These are phyloP conservation scores for Plusia festucae DNA, from an alignment of 2,888 invertebrate species.

Conservation along the genomic window DNA sequence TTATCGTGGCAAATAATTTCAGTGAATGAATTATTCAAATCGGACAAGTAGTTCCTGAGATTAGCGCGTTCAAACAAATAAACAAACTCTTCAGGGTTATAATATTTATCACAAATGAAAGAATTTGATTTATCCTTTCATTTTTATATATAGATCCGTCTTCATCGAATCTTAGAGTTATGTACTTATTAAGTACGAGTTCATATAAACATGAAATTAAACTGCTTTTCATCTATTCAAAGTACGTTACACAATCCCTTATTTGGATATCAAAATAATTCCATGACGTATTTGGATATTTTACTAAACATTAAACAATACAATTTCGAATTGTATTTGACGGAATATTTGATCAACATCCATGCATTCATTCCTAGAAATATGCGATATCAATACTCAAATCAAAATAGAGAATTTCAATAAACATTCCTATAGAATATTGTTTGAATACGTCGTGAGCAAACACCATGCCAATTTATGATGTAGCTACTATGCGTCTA, in stretches of 20 bases:
- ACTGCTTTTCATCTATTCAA: too few relatives aligned
- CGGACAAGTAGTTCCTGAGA: too few relatives aligned
- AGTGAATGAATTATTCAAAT: too few relatives aligned
- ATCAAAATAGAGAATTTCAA: constrained; percentile 26
- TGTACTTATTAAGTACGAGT: too few relatives aligned
- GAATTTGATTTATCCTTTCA: too few relatives aligned
- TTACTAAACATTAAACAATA: not conserved
- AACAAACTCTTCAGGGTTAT: too few relatives aligned
- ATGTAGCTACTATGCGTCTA: not conserved
- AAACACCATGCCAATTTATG: constrained; percentile 15
- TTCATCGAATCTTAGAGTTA: too few relatives aligned
- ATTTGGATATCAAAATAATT: not conserved
- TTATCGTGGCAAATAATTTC: too few relatives aligned
- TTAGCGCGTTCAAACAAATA: too few relatives aligned
- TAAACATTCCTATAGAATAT: constrained; percentile 23
- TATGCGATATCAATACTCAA: constrained; percentile 11
- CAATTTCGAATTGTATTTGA: not conserved
- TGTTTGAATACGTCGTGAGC: constrained; percentile 33
- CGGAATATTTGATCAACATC: not conserved
- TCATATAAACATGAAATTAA: not conserved
- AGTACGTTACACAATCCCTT: too few relatives aligned
- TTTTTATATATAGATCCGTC: too few relatives aligned
- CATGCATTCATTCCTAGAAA: not conserved
- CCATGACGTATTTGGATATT: not conserved
- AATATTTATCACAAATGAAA: too few relatives aligned